phyloP scores from a whole-genome alignment of 2,888 invertebrate genomes.

The Eugnorisma glareosa region DNA sequence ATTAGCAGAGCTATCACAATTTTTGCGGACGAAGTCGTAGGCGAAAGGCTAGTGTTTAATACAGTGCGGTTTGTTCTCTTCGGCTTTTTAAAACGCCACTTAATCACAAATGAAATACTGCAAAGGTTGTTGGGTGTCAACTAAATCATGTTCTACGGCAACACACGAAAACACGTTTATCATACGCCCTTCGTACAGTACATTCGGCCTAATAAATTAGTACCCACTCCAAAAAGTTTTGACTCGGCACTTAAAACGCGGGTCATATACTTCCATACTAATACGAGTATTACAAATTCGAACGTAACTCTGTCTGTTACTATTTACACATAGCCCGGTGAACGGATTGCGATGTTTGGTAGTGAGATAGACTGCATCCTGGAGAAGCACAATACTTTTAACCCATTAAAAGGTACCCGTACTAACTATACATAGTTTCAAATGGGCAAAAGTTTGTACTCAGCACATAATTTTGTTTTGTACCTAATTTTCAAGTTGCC shows the following conservation, averaged over 20 bases:
- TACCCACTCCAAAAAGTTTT: constrained; percentile 31
- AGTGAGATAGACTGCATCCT: neutral
- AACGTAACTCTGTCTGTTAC: neutral
- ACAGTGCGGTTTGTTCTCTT: neutral
- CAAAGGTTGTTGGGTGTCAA: neutral
- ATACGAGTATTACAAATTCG: neutral
- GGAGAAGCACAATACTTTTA: neutral
- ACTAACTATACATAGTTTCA: too few relatives aligned
- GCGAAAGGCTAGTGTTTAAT: too few relatives aligned
- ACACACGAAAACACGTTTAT: constrained; percentile 50
- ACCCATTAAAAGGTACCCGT: neutral
- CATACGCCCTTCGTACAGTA: constrained; percentile 19
- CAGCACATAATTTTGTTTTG: constrained; percentile 6
- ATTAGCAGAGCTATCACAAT: too few relatives aligned
- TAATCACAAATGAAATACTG: constrained; percentile 27
- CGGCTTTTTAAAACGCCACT: neutral
- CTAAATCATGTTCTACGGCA: constrained; percentile 29
- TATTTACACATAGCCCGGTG: neutral
- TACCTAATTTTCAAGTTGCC: neutral
- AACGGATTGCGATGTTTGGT: neutral
- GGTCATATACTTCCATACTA: neutral
- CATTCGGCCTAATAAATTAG: constrained; percentile 24
- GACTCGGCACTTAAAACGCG: neutral
- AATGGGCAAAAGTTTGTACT: too few relatives aligned
- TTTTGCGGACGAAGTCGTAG: too few relatives aligned